A percentile compares a stretch with the other conserved stretches of the same genome.
These are phyloP conservation scores for Cyclargus thomasi DNA, from an alignment of 1,140 invertebrate species.

Conservation along the genomic window DNA sequence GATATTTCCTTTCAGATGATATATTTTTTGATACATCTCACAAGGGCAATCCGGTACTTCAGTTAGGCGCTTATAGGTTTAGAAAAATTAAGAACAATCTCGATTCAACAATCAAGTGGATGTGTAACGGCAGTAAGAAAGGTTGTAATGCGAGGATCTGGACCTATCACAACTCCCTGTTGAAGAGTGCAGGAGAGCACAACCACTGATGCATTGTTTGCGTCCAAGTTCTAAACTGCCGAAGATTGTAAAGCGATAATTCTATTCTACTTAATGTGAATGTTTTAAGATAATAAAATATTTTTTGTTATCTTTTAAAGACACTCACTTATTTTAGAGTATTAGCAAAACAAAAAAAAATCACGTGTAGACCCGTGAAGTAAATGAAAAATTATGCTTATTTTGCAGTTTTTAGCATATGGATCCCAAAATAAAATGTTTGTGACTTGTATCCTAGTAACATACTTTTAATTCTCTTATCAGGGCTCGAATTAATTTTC, in stretches of 20 bases:
- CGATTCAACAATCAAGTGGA: conserved; percentile 22
- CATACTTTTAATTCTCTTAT: conserved; percentile 8
- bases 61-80: conserved; percentile 26
- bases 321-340: too few relatives aligned
- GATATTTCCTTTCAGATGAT: conserved; percentile 16
- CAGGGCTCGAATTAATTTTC: conserved; percentile 21
- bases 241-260: too few relatives aligned
- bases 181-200: conserved; percentile 21
- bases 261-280: too few relatives aligned
- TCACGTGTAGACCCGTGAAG: too few relatives aligned
- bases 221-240: too few relatives aligned
- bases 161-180: conserved; percentile 22
- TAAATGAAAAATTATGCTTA: too few relatives aligned
- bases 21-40: conserved; percentile 15
- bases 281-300: too few relatives aligned
- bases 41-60: conserved; percentile 25
- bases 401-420: too few relatives aligned
- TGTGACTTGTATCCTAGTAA: not conserved
- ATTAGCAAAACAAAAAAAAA: too few relatives aligned
- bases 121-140: conserved; percentile 23
- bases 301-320: too few relatives aligned
- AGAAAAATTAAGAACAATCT: conserved; percentile 21
- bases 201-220: conserved; percentile 25
- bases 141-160: conserved; percentile 26
- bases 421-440: too few relatives aligned